Percentiles rank a stretch among this genome's conserved stretches.
Evolutionary conservation across 2,797 vertebrate genomes (phyloP).

Genomic region (Neosalanx taihuensis): DNA sequence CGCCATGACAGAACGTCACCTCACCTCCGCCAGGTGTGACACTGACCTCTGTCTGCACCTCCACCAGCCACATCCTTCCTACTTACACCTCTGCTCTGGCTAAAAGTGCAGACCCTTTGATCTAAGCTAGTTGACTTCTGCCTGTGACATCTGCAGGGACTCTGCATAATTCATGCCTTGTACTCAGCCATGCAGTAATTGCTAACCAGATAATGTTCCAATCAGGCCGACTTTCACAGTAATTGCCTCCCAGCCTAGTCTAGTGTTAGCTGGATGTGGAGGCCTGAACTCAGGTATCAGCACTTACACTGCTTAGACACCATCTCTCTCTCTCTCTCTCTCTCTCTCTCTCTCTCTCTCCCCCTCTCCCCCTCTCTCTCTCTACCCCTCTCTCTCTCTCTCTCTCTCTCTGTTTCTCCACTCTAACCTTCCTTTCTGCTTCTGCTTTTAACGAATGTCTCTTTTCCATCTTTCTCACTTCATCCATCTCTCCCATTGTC

Average conservation of each 20-base stretch:
- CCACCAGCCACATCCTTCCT: not conserved
- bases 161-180: slow-evolving; percentile 84
- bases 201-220: slow-evolving; percentile 79
- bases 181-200: slow-evolving; percentile 74
- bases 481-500: not conserved
- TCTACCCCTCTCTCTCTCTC: not conserved
- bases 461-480: not conserved
- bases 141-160: slow-evolving; percentile 70
- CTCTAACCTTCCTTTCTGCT: no score
- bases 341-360: not conserved
- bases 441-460: no score
- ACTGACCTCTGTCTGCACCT: no score
- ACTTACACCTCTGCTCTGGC: not conserved
- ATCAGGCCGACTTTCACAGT: slow-evolving; percentile 76
- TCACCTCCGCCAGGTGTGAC: not conserved
- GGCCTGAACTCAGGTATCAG: slow-evolving; percentile 4
- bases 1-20: not conserved
- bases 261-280: slow-evolving; percentile 20
- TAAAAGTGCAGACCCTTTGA: not conserved
- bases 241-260: slow-evolving; percentile 72
- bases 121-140: not conserved
- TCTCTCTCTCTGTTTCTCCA: no score
- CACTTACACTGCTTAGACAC: not conserved
- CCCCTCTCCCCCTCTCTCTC: not conserved
- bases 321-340: not conserved